phyloP scores from a whole-genome alignment of 2,888 invertebrate genomes.

The Sarcophaga carnaria region DNA sequence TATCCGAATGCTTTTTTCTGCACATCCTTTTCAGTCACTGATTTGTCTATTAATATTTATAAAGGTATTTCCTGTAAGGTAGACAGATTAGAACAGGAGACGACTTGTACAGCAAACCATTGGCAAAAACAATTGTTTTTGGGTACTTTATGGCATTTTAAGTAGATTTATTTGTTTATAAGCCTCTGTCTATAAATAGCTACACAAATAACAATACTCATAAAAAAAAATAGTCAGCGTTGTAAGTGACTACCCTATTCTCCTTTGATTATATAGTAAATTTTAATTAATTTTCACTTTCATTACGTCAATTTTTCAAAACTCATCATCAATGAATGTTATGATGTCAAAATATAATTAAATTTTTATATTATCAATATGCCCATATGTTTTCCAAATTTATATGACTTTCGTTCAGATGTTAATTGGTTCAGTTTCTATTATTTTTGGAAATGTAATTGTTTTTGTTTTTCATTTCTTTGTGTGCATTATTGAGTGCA shows the following conservation, averaged over 20 bases:
- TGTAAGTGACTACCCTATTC: no score
- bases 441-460: neutral
- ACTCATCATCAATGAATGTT: neutral
- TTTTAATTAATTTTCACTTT: no score
- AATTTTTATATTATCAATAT: neutral
- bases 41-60: neutral
- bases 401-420: neutral
- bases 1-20: no score
- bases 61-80: neutral
- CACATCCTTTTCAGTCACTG: neutral
- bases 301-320: no score
- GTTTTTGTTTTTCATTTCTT: neutral
- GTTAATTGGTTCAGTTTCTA: neutral
- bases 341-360: neutral
- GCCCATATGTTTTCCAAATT: neutral
- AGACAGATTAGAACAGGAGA: no score
- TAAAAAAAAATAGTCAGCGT: no score
- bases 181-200: neutral
- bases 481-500: neutral
- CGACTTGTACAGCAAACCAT: no score
- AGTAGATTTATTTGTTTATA: constrained; percentile 4
- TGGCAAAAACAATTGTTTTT: neutral
- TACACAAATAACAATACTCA: no score
- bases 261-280: no score
- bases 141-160: neutral